These are phyloP conservation scores for Oligia fasciuncula DNA, from an alignment of 2,888 invertebrate genomes.

Conservation along the genomic window DNA sequence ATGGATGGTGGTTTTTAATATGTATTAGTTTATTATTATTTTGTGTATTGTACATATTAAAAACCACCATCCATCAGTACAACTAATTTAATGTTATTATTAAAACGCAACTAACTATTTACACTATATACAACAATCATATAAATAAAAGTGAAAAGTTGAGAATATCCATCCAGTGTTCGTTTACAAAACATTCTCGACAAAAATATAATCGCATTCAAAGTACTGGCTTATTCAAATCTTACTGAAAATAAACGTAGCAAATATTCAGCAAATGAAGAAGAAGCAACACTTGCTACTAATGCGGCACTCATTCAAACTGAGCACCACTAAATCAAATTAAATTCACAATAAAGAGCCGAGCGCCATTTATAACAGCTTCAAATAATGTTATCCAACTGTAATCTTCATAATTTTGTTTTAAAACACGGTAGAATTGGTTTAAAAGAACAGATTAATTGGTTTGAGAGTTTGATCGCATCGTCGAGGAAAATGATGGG, in stretches of 20 bases:
- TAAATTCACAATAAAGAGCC: constrained; percentile 64
- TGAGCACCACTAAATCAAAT: constrained; percentile 63
- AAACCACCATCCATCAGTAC: no score
- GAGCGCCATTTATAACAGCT: constrained; percentile 40
- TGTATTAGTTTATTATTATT: no score
- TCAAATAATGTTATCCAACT: constrained; percentile 48
- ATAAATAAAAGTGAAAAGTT: neutral
- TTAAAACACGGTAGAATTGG: constrained; percentile 18
- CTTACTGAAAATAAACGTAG: constrained; percentile 36
- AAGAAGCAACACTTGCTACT: constrained; percentile 57
- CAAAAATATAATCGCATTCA: neutral
- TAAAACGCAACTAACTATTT: neutral
- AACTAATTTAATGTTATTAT: no score
- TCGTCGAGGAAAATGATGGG: no score
- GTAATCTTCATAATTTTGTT: constrained; percentile 44
- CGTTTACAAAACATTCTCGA: neutral
- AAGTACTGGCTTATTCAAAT: constrained; percentile 40
- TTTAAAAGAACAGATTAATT: neutral
- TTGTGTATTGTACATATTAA: no score
- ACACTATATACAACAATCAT: neutral
- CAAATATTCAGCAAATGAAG: constrained; percentile 55
- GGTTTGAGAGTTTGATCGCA: neutral
- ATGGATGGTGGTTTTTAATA: no score
- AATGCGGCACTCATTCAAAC: constrained; percentile 56
- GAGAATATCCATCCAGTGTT: neutral